Evolutionary conservation across 2,888 invertebrate genomes (phyloP).

Genomic region (Pandemis corylana): DNA sequence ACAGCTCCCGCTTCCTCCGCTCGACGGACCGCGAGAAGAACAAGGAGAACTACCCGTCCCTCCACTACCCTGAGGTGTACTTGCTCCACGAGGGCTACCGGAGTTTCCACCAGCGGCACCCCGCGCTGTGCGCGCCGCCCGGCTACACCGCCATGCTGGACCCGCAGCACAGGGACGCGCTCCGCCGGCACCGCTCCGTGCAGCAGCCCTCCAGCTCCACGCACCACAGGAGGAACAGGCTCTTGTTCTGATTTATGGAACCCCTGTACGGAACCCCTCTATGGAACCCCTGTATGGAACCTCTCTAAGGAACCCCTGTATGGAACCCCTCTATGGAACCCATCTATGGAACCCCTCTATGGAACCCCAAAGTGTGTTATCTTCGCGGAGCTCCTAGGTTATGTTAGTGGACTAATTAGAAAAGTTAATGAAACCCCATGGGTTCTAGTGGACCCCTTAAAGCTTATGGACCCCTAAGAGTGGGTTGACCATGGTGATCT

Average conservation of each 20-base stretch:
- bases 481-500: no score
- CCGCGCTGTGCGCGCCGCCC: conserved; percentile 87
- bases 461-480: no score
- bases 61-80: conserved; percentile 97
- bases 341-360: no score
- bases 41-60: conserved; percentile 91
- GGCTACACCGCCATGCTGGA: conserved; percentile 94
- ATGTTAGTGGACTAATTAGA: no score
- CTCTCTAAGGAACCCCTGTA: no score
- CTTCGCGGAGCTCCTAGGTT: no score
- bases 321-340: no score
- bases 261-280: background rate
- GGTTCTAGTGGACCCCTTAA: no score
- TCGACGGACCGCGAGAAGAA: conserved; percentile 93
- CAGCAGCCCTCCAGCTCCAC: conserved; percentile 47
- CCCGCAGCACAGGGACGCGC: conserved; percentile 89
- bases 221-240: conserved; percentile 46
- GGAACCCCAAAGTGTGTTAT: no score
- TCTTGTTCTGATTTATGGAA: background rate
- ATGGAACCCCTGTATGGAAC: no score
- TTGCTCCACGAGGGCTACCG: conserved; percentile 90
- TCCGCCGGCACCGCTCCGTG: conserved; percentile 87
- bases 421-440: no score
- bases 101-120: conserved; percentile 88
- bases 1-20: conserved; percentile 92